Evolutionary conservation across 2,888 invertebrate species (phyloP), one percentile per base, ranked within the genome.

Genomic region (Phaonia tiefii): DNA sequence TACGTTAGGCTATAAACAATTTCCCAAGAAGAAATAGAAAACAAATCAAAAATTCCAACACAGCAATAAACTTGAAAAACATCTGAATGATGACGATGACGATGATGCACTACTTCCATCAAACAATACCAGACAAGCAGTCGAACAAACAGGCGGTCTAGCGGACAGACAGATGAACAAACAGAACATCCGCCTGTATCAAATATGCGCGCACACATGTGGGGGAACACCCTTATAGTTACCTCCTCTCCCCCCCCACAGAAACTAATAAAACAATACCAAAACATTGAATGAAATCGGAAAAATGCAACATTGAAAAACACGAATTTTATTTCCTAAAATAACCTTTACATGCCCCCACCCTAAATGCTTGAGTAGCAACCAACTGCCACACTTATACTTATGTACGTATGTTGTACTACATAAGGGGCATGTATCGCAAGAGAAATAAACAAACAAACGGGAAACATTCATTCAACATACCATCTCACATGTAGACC

Each of bases 31-130:
- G 8, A 31, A 31, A 31, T 8, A 5, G 31, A 31, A 63, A 81
- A 75, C 66, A 74, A 80, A 77, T 74, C 74, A 78, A 81, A 31
- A 63, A 75, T 78, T 81, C 42, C 69, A 69, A 15, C 63, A 63
- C 25, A 67, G 75, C 66, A 60, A 54, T 79, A 67, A 73, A 73
- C 69, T 71, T 80, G 70, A 65, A 66, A n/a, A 73, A 58, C 13
- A 76, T 70, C 51, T 56, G 46, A 76, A 66, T 56, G 65, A 66
- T 66, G 54, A 54, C 71, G 65, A 49, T 79, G 20, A 60, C 67
- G 49, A 37, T 58, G 71, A 44, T 77, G 74, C 58, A 77, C 49
- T 8, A 44, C 39, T 60, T 42, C 22, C 42, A 42, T 13, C 22
- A 22, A 42, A 63, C 42, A 63, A 42, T 13, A 60, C 15, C 15